A percentile compares a stretch with the other conserved stretches of the same genome.
phyloP scores from a whole-genome alignment of 53 echinoderm and acorn worm species.

The Echinometra lucunter region DNA sequence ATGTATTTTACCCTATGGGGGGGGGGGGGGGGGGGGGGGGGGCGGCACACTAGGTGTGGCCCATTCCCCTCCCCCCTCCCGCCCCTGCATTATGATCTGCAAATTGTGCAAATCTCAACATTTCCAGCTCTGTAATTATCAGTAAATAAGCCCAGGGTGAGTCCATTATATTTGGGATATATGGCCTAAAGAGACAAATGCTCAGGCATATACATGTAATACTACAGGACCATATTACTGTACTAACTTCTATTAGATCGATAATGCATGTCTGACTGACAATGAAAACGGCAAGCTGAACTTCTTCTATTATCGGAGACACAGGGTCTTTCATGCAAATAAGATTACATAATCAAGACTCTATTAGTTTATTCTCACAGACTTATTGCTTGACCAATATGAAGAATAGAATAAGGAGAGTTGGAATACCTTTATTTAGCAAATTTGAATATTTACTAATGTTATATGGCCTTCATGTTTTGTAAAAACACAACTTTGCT shows the following conservation, averaged over 20 bases:
- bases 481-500: too few species aligned
- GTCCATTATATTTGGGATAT: too few species aligned
- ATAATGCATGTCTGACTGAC: constrained; percentile 2
- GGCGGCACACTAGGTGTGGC: too few species aligned
- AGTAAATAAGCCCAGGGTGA: too few species aligned
- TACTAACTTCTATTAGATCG: not conserved
- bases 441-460: too few species aligned
- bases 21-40: too few species aligned
- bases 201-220: too few species aligned
- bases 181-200: too few species aligned
- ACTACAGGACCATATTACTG: too few species aligned
- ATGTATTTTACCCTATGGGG: too few species aligned
- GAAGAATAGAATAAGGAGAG: not conserved
- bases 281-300: constrained; percentile 43
- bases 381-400: not conserved
- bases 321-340: constrained; percentile 51
- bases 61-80: too few species aligned
- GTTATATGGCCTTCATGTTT: too few species aligned
- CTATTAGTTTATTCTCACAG: not conserved
- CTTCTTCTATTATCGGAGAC: constrained; percentile 16
- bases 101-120: not conserved
- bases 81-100: not conserved
- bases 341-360: constrained; percentile 6
- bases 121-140: not conserved
- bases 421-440: not conserved